Evolutionary conservation across 2,113 vertebrate genomes (phyloP), one percentile per base, ranked within the genome.

Genomic region (Cyprinodon brontotheroides): DNA sequence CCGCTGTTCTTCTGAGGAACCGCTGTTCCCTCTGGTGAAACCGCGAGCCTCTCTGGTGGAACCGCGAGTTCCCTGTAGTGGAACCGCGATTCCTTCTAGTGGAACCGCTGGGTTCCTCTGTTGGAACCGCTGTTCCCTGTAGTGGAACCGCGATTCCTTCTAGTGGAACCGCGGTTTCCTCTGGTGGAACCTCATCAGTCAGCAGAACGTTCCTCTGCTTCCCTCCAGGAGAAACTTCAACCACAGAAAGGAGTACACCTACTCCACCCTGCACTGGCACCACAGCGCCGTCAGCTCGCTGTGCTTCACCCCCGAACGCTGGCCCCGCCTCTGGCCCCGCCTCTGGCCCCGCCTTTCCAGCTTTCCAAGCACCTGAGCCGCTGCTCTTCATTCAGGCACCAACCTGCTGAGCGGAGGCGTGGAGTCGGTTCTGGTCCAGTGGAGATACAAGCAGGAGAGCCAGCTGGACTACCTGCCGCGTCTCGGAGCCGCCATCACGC

Each of bases 381-480:
- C n/a, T 40, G 14, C 3, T 61, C 41, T 63, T 78, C 72, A 4
- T 15, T 40, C 88, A 99, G 98, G 98, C 68, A 95, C 92, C 61
- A 95, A 93, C 77, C 86, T 99, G 74, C 89, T 99, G 91, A 98
- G 96, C 4, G 98, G 97, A 0, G 98, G 98, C 7, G 75, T 95
- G 0, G 98, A 99, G 75, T 95, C 97, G 0, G 98, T 99, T 12
- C 94, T 99, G 0, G 93, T 99, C 20, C 95, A 96, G 84, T 99
- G 98, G 98, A 91, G 91, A 1, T 95, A 95, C 38, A 90, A 89
- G 0, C 90, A 93, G 0, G 94, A 95, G 15, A 91, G 84, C 61
- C 94, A 94, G 81, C 95, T 89, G 82, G 96, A 98, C 83, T 97
- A 98, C 78, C 94, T 99, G 41, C 98, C 98, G 3, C 97, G 97